Conservation (phyloP, 2,888 invertebrate species). For the Nineta flava region DNA sequence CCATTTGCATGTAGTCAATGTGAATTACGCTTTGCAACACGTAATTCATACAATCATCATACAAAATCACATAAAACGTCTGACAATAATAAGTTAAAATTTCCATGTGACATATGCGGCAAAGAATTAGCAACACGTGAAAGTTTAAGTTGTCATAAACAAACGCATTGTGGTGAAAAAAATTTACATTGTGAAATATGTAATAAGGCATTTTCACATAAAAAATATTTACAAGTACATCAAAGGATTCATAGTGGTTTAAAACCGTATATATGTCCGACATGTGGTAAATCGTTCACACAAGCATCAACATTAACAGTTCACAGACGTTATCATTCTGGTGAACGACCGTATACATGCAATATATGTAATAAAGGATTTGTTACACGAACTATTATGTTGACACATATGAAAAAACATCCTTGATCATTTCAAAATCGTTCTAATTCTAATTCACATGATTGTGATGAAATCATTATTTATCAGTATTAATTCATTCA, state of each 20-base stretch:
- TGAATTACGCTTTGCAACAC: conserved; percentile 26
- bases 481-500: too few relatives aligned
- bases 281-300: conserved; percentile 17
- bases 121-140: conserved; percentile 29
- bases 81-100: conserved; percentile 1
- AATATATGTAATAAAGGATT: conserved; percentile 6
- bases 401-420: conserved; percentile 8
- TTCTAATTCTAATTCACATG: background rate
- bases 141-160: conserved; percentile 28
- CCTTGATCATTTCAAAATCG: conserved; percentile 1
- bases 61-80: conserved; percentile 2
- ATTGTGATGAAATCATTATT: too few relatives aligned
- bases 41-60: conserved; percentile 25
- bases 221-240: conserved; percentile 10
- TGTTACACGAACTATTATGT: conserved; percentile 7
- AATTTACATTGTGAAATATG: conserved; percentile 11
- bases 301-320: conserved; percentile 26
- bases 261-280: conserved; percentile 8
- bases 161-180: conserved; percentile 23
- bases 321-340: conserved; percentile 7
- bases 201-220: conserved; percentile 12
- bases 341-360: conserved; percentile 8
- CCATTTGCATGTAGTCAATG: conserved; percentile 26
- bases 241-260: conserved; percentile 14
- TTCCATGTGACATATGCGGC: conserved; percentile 21